Conservation (phyloP, 2,113 vertebrate species). For the Ondatra zibethicus region DNA sequence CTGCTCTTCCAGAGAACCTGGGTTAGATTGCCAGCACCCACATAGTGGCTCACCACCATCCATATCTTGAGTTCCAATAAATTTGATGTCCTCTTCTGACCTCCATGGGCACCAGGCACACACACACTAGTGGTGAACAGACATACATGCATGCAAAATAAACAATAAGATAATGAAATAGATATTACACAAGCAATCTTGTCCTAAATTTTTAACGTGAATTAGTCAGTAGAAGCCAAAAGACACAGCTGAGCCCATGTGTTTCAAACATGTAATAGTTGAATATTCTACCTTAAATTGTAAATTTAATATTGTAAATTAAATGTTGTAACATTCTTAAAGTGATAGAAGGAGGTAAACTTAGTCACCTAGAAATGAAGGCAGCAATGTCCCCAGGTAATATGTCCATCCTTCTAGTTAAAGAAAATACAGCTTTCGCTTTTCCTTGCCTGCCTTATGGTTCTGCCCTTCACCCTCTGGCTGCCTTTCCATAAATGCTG, state of each 20-base stretch:
- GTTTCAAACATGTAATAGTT: background rate
- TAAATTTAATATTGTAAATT: background rate
- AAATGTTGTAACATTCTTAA: background rate
- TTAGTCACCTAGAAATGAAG: background rate
- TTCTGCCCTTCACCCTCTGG: constrained; percentile 31
- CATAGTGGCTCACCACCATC: background rate
- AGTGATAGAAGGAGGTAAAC: background rate
- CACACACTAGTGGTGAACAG: background rate
- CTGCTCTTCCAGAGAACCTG: background rate
- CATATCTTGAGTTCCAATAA: background rate
- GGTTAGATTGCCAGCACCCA: background rate
- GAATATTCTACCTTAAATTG: background rate
- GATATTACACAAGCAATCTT: constrained; percentile 35
- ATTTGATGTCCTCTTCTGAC: background rate
- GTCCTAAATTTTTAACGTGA: constrained; percentile 52
- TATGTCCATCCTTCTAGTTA: background rate
- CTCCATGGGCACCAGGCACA: background rate
- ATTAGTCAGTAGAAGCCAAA: constrained; percentile 57
- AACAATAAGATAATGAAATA: background rate
- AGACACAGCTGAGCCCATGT: background rate
- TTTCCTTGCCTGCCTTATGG: background rate
- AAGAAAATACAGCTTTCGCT: background rate
- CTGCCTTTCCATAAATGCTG: constrained; percentile 61
- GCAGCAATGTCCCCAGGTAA: constrained; percentile 29
- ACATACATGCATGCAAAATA: background rate